A percentile compares a stretch with the other conserved stretches of the same genome.
phyloP scores from a whole-genome alignment of 2,113 vertebrate species.

The Passer domesticus region DNA sequence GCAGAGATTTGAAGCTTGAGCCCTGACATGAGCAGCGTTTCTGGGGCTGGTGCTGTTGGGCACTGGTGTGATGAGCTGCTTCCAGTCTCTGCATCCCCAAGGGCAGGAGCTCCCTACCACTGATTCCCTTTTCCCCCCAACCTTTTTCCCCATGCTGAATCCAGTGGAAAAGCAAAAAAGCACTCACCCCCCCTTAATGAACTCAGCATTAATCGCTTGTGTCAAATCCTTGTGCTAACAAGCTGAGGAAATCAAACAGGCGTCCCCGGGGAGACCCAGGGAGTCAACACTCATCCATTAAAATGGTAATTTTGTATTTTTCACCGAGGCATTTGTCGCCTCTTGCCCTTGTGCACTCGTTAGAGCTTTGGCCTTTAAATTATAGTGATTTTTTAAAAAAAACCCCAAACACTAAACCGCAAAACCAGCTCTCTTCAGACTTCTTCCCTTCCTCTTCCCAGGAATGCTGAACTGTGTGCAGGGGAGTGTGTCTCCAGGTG shows the following conservation, averaged over 20 bases:
- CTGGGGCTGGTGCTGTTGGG: background rate
- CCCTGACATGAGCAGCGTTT: accelerated
- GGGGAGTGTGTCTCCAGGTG: accelerated
- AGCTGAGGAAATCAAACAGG: slow-evolving; percentile 40
- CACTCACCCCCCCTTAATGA: background rate
- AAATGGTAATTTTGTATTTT: slow-evolving; percentile 43
- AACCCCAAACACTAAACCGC: background rate
- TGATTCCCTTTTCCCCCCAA: background rate
- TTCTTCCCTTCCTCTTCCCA: background rate
- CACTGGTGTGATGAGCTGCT: background rate
- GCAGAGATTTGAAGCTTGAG: background rate
- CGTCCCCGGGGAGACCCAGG: background rate
- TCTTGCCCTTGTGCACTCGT: slow-evolving; percentile 12
- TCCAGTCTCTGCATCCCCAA: background rate
- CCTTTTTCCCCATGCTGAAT: background rate
- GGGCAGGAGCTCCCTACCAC: background rate
- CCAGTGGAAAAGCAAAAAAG: background rate
- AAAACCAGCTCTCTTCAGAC: background rate
- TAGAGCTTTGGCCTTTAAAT: slow-evolving; percentile 48
- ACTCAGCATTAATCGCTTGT: slow-evolving; percentile 38
- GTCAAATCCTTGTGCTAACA: slow-evolving; percentile 42
- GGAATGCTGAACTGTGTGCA: background rate
- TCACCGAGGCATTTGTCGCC: slow-evolving; percentile 13
- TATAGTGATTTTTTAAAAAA: background rate
- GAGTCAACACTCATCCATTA: slow-evolving; percentile 36